Evolutionary conservation across 1,140 invertebrate genomes (phyloP), one percentile per base, ranked within the genome.

Genomic region (Danaus melanippus): DNA sequence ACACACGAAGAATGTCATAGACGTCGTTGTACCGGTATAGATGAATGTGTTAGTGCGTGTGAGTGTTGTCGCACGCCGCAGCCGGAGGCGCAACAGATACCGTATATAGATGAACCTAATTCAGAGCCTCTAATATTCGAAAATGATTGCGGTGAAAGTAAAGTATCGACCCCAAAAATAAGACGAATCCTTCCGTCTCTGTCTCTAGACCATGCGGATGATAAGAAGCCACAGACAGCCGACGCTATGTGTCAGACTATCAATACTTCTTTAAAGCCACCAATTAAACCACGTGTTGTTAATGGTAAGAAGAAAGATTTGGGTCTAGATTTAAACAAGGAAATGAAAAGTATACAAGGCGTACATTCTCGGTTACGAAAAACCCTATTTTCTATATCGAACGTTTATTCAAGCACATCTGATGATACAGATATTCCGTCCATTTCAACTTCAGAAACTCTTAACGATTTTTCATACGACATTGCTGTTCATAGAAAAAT

Each of bases 71-170:
- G 83, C 12, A 76, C 79, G 4, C 83, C 81, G 42, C 84, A 84
- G 32, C 84, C 84, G 3, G 84, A 86, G 44, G 43, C 76, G 0
- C 70, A 75, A 15, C 70, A 70, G n/a, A 88, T 88, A 53, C 87
- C 87, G 0, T 88, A 60, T 64, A 88, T 88, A 11, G 87, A 88
- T 64, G 87, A 86, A 56, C 82, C 81, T 0, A 77, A 79, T 59
- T 85, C 65, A 0, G 86, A 87, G 53, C 86, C 86, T 2, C 46
- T 87, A 9, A 87, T 88, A 69, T 79, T 80, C 56, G 86, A 88
- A 66, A 79, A 77, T 41, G 79, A 83, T 48, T 64, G 61, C 21
- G 62, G 64, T 9, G 61, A 64, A 7, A 67, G 70, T 11, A 75
- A 72, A 53, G 69, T 80, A 1, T 60, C 70, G 5, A 84, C 80